Percentiles rank a stretch among this genome's conserved stretches.
Evolutionary conservation across 2,797 vertebrate species (phyloP).

Genomic region (Neosilurus mollespiculum): DNA sequence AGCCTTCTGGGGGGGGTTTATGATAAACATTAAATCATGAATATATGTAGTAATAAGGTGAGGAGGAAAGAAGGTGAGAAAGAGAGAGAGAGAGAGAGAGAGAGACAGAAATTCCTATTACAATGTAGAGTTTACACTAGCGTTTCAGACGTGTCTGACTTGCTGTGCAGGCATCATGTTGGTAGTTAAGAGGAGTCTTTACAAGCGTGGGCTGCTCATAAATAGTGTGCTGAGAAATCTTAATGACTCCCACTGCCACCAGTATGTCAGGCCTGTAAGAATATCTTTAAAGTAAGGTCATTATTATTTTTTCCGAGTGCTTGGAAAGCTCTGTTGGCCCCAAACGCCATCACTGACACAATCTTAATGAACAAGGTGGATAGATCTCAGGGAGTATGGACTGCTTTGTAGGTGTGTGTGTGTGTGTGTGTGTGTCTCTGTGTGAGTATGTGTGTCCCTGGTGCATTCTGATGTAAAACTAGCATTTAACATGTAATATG

Average conservation of each 20-base stretch:
- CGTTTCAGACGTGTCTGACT: conserved; percentile 60
- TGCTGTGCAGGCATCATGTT: conserved; percentile 55
- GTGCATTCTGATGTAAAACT: conserved; percentile 6
- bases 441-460: not conserved
- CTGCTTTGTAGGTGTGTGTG: not conserved
- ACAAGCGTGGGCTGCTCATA: conserved; percentile 61
- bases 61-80: conserved; percentile 53
- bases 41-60: conserved; percentile 74
- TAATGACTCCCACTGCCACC: conserved; percentile 73
- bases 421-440: not conserved
- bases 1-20: conserved; percentile 70
- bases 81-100: conserved; percentile 23
- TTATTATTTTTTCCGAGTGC: conserved; percentile 72
- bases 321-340: conserved; percentile 60
- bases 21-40: conserved; percentile 81
- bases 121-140: conserved; percentile 42
- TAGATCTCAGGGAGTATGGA: not conserved
- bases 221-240: conserved; percentile 58
- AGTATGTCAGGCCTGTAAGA: conserved; percentile 58
- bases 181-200: conserved; percentile 63
- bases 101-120: conserved; percentile 44
- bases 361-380: conserved; percentile 61
- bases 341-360: conserved; percentile 46
- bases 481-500: not conserved
- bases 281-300: conserved; percentile 65